Evolutionary conservation across 2,888 invertebrate genomes (phyloP).

Genomic region (Litoditis marina): DNA sequence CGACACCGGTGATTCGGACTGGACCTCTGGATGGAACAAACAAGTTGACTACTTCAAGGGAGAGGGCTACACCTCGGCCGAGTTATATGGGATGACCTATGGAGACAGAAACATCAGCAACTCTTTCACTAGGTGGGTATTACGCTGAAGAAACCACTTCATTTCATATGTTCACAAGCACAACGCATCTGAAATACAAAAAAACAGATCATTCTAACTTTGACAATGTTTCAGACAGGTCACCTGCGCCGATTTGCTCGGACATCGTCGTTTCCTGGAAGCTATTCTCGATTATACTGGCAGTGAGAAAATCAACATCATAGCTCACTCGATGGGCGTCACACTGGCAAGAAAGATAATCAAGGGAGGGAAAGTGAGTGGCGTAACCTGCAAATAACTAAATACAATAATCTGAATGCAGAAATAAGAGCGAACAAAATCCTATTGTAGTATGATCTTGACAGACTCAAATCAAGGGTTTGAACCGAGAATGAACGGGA

Average conservation of each 20-base stretch:
- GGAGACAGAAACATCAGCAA: slow-evolving; percentile 43
- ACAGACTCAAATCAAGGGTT: too few relatives aligned
- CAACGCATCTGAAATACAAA: slow-evolving; percentile 1
- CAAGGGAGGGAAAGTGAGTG: slow-evolving; percentile 37
- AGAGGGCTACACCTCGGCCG: slow-evolving; percentile 40
- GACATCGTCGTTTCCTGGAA: slow-evolving; percentile 36
- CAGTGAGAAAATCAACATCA: slow-evolving; percentile 30
- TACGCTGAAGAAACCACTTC: neutral
- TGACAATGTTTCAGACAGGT: slow-evolving; percentile 18
- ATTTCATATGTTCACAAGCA: too few relatives aligned
- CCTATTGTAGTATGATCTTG: too few relatives aligned
- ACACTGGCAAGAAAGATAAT: slow-evolving; percentile 39
- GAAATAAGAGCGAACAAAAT: too few relatives aligned
- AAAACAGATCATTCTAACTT: neutral
- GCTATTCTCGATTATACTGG: slow-evolving; percentile 41
- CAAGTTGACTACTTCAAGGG: slow-evolving; percentile 27
- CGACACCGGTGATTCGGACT: slow-evolving; percentile 26
- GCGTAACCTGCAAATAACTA: too few relatives aligned
- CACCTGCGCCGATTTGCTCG: slow-evolving; percentile 22
- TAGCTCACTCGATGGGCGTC: slow-evolving; percentile 52
- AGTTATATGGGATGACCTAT: slow-evolving; percentile 57
- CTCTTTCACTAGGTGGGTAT: slow-evolving; percentile 29
- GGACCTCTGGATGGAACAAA: slow-evolving; percentile 47
- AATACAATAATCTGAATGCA: too few relatives aligned
- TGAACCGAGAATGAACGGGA: too few relatives aligned